Evolutionary conservation across 2,113 vertebrate genomes (phyloP).

Genomic region (Mormoops blainvillei): DNA sequence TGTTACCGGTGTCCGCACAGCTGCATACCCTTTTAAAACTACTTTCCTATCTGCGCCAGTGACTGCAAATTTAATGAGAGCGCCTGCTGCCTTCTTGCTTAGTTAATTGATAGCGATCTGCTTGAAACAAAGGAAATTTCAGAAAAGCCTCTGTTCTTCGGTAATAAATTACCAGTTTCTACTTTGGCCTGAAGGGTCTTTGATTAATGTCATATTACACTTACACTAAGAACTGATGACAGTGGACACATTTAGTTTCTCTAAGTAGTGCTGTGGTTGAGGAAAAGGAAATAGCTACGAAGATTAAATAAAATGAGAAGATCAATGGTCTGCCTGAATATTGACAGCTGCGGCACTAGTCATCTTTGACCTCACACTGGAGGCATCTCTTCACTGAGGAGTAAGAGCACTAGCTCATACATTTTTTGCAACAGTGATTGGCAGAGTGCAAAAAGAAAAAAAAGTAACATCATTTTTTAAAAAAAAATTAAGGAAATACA

Average conservation of each 20-base stretch:
- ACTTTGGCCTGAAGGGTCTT: conserved; percentile 78
- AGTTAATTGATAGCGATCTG: conserved; percentile 80
- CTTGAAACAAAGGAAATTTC: conserved; percentile 78
- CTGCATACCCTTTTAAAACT: conserved; percentile 68
- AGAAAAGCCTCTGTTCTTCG: conserved; percentile 78
- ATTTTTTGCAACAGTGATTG: conserved; percentile 42
- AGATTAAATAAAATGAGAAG: conserved; percentile 79
- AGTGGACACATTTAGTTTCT: conserved; percentile 77
- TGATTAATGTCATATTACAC: conserved; percentile 83
- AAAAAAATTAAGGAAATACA: not conserved
- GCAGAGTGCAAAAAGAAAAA: not conserved
- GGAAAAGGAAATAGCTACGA: conserved; percentile 69
- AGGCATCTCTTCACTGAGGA: conserved; percentile 46
- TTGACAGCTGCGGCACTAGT: conserved; percentile 74
- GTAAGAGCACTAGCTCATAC: conserved; percentile 61
- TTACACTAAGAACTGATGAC: conserved; percentile 77
- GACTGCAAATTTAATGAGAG: conserved; percentile 82
- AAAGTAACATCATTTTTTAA: not conserved
- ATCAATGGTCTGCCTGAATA: conserved; percentile 75
- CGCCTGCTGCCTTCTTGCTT: conserved; percentile 81
- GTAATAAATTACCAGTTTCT: conserved; percentile 82
- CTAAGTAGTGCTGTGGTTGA: conserved; percentile 64
- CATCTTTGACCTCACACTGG: conserved; percentile 74
- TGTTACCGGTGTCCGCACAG: conserved; percentile 73
- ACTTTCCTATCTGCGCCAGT: conserved; percentile 73